These are phyloP conservation scores for Tetanocera ferruginea DNA, from an alignment of 2,888 invertebrate genomes.

Conservation along the genomic window DNA sequence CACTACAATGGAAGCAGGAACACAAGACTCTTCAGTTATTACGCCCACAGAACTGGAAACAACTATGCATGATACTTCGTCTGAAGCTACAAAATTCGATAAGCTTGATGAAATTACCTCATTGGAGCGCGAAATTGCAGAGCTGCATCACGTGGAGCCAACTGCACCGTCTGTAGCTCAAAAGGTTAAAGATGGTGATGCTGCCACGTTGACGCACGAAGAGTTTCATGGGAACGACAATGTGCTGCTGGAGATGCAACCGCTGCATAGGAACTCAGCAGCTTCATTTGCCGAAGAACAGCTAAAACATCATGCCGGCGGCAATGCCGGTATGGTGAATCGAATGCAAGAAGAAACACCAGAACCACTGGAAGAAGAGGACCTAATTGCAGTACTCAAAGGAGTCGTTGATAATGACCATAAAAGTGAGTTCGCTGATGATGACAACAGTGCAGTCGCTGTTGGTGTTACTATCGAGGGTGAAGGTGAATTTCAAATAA, in stretches of 20 bases:
- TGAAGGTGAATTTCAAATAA: slow-evolving; percentile 66
- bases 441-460: background rate
- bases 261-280: slow-evolving; percentile 13
- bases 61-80: background rate
- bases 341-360: background rate
- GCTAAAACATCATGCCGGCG: slow-evolving; percentile 9
- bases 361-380: slow-evolving; percentile 59
- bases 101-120: slow-evolving; percentile 62
- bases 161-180: slow-evolving; percentile 25
- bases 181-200: background rate
- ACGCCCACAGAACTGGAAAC: slow-evolving; percentile 22
- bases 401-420: slow-evolving; percentile 72
- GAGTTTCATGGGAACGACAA: background rate
- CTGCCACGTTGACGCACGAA: background rate
- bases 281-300: background rate
- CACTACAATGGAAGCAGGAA: slow-evolving; percentile 33
- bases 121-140: slow-evolving; percentile 66
- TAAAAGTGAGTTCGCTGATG: slow-evolving; percentile 22
- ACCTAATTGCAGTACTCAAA: slow-evolving; percentile 72
- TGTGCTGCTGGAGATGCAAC: slow-evolving; percentile 39
- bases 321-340: background rate
- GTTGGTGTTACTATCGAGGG: slow-evolving; percentile 65
- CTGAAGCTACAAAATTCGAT: slow-evolving; percentile 31
- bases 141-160: slow-evolving; percentile 59
- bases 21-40: slow-evolving; percentile 30